Conservation (phyloP, 2,888 invertebrate genomes). For the Drosophila kambysellisi region DNA sequence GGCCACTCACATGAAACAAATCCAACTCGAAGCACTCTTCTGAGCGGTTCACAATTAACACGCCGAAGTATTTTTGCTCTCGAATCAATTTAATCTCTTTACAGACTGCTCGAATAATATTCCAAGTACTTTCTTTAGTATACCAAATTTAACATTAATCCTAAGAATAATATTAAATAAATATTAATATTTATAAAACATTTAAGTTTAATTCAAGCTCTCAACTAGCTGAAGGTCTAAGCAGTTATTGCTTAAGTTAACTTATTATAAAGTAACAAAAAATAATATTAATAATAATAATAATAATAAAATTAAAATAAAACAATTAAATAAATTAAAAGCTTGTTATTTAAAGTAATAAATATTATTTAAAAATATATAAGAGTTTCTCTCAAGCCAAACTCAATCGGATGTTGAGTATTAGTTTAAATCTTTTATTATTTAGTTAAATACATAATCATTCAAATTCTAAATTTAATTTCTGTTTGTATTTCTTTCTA, state of each 20-base stretch:
- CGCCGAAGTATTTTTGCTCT: slow-evolving; percentile 68
- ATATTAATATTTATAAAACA: neutral
- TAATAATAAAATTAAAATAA: no score
- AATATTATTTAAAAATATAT: neutral
- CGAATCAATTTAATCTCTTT: slow-evolving; percentile 2
- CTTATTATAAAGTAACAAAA: neutral
- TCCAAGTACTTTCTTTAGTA: neutral
- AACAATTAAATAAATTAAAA: neutral
- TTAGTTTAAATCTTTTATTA: neutral
- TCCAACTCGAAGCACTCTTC: slow-evolving; percentile 47
- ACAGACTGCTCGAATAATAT: neutral
- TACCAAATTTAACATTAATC: neutral
- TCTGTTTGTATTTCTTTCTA: neutral
- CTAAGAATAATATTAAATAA: no score
- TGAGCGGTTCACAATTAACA: slow-evolving; percentile 29
- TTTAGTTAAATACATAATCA: neutral
- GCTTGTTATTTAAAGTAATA: neutral
- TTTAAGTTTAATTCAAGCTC: neutral
- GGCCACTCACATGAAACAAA: slow-evolving; percentile 43
- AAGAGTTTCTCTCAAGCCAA: neutral
- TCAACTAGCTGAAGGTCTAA: neutral
- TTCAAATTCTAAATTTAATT: no score
- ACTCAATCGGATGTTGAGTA: neutral
- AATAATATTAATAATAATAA: neutral
- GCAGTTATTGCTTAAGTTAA: neutral